Evolutionary conservation across 2,888 invertebrate species (phyloP).

Genomic region (Tortricodes alternella): DNA sequence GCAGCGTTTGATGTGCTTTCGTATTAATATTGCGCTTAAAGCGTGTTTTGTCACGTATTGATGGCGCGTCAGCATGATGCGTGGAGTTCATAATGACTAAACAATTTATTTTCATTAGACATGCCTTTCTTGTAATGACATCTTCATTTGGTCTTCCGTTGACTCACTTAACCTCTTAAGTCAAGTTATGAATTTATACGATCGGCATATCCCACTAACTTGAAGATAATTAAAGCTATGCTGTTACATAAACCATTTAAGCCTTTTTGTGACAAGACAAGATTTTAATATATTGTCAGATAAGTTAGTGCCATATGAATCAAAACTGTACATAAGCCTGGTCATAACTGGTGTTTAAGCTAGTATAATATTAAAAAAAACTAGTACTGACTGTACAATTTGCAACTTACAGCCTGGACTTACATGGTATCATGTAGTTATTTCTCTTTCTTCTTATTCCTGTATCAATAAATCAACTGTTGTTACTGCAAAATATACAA

Average conservation of each 20-base stretch:
- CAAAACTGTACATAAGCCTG: too few species aligned
- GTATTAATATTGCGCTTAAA: neutral
- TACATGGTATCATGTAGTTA: too few species aligned
- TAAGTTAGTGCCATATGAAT: too few species aligned
- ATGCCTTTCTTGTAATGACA: slow-evolving; percentile 11
- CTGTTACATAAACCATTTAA: slow-evolving; percentile 9
- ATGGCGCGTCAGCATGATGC: slow-evolving; percentile 18
- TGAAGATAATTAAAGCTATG: neutral
- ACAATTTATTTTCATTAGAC: slow-evolving; percentile 29
- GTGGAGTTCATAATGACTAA: slow-evolving; percentile 27
- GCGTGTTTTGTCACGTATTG: slow-evolving; percentile 5
- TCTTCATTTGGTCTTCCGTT: slow-evolving; percentile 12
- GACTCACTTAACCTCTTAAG: slow-evolving; percentile 13
- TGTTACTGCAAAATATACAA: too few species aligned
- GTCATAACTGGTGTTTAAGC: too few species aligned
- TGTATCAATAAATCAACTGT: too few species aligned
- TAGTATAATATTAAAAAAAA: too few species aligned
- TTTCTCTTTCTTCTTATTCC: too few species aligned
- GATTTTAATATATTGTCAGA: too few species aligned
- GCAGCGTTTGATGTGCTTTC: neutral
- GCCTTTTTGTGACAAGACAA: too few species aligned
- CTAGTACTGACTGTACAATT: too few species aligned
- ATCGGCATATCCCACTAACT: neutral
- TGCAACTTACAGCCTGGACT: too few species aligned
- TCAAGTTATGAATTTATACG: neutral